Evolutionary conservation across 2,888 invertebrate species (phyloP).

Genomic region (Desoria tigrina): DNA sequence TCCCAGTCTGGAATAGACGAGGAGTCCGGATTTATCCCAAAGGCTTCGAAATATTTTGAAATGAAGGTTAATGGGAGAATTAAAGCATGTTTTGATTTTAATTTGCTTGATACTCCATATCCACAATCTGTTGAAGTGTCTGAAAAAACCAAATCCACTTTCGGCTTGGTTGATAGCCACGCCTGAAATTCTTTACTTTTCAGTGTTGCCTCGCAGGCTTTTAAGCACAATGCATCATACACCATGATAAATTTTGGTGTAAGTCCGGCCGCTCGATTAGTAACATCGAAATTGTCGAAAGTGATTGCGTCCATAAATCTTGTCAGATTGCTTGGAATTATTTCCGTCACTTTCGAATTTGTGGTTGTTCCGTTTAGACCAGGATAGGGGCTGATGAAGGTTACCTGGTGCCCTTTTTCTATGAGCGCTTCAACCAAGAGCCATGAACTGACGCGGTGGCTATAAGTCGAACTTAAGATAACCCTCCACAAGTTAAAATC

Average conservation of each 20-base stretch:
- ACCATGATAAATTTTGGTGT: slow-evolving; percentile 12
- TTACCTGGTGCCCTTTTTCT: slow-evolving; percentile 41
- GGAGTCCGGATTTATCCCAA: slow-evolving; percentile 27
- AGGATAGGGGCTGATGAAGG: slow-evolving; percentile 34
- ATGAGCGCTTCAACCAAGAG: slow-evolving; percentile 32
- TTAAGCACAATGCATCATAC: neutral
- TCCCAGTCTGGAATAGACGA: slow-evolving; percentile 28
- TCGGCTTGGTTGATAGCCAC: slow-evolving; percentile 18
- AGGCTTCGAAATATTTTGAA: slow-evolving; percentile 19
- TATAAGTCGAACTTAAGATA: slow-evolving; percentile 23
- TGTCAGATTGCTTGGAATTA: slow-evolving; percentile 22
- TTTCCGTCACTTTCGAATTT: slow-evolving; percentile 26
- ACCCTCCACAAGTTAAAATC: neutral
- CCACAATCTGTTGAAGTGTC: slow-evolving; percentile 30
- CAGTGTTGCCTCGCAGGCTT: slow-evolving; percentile 23
- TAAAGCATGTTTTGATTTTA: slow-evolving; percentile 25
- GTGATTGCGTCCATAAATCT: slow-evolving; percentile 20
- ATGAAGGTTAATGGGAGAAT: slow-evolving; percentile 27
- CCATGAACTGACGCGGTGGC: slow-evolving; percentile 42
- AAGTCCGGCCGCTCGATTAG: slow-evolving; percentile 13
- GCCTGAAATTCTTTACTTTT: slow-evolving; percentile 16
- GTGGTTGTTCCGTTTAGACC: slow-evolving; percentile 12
- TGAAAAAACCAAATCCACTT: slow-evolving; percentile 26
- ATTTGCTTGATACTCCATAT: slow-evolving; percentile 24
- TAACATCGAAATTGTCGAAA: slow-evolving; percentile 26